A percentile compares a stretch with the other conserved stretches of the same genome.
Evolutionary conservation across 2,113 vertebrate genomes (phyloP).

Genomic region (Pseudorasbora parva): DNA sequence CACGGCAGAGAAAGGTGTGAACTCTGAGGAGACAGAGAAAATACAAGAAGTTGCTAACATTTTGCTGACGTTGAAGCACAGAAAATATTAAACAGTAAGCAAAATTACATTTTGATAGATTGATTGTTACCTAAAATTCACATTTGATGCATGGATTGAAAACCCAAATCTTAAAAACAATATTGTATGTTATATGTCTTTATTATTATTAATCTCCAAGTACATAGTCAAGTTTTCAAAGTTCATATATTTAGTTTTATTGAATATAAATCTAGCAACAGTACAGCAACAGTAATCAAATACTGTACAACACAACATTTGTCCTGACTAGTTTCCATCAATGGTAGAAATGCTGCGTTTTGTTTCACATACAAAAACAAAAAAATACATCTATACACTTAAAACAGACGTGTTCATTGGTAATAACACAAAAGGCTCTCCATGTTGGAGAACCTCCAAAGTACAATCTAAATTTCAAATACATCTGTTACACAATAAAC

Average conservation of each 20-base stretch:
- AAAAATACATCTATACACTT: constrained; percentile 60
- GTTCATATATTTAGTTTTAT: constrained; percentile 71
- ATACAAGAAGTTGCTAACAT: constrained; percentile 66
- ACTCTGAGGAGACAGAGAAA: constrained; percentile 58
- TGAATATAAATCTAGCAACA: constrained; percentile 83
- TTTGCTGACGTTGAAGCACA: constrained; percentile 67
- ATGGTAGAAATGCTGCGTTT: constrained; percentile 69
- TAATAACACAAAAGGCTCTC: constrained; percentile 42
- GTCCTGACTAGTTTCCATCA: constrained; percentile 62
- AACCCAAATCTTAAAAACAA: not conserved
- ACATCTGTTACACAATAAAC: constrained; percentile 62
- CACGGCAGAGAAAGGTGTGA: constrained; percentile 35
- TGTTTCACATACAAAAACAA: constrained; percentile 69
- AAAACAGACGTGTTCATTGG: constrained; percentile 55
- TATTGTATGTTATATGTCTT: constrained; percentile 13
- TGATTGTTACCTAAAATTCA: not conserved
- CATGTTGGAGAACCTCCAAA: constrained; percentile 44
- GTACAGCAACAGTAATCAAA: constrained; percentile 77
- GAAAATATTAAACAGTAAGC: constrained; percentile 9
- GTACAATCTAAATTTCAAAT: constrained; percentile 56
- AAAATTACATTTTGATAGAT: not conserved
- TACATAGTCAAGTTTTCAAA: constrained; percentile 67
- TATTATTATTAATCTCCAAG: constrained; percentile 28
- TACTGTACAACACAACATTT: constrained; percentile 68
- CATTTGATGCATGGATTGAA: not conserved